These are phyloP conservation scores for Rhynchopsitta pachyrhyncha DNA, from an alignment of 2,113 vertebrate species.

Conservation along the genomic window DNA sequence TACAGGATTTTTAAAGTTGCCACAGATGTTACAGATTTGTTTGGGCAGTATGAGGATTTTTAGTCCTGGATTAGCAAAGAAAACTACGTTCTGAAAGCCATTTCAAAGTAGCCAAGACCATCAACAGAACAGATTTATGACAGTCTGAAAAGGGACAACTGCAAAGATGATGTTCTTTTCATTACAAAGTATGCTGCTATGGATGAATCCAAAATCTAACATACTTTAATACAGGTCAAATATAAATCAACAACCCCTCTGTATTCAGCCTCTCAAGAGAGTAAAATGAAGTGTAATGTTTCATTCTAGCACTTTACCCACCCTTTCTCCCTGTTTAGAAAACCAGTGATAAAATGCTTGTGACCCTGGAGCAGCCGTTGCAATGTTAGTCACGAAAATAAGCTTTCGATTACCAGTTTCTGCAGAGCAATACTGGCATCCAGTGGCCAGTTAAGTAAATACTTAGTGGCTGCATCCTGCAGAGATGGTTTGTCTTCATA, in stretches of 20 bases:
- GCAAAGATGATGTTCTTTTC: background rate
- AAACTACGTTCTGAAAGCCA: background rate
- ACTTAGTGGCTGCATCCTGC: background rate
- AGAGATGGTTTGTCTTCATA: background rate
- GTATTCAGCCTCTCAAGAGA: background rate
- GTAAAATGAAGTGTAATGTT: background rate
- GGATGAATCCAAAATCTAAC: background rate
- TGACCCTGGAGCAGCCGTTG: background rate
- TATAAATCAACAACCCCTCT: background rate
- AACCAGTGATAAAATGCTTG: background rate
- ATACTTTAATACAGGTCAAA: background rate
- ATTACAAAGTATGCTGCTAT: background rate
- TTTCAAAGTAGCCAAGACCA: background rate
- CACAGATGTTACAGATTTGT: background rate
- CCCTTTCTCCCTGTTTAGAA: background rate
- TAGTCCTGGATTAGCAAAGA: background rate
- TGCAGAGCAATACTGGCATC: conserved; percentile 37
- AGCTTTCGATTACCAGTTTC: background rate
- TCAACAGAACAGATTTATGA: background rate
- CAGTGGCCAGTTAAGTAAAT: background rate
- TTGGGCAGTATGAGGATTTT: background rate
- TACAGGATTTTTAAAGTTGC: background rate
- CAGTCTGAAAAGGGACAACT: background rate
- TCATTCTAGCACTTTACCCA: background rate
- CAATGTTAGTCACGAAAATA: background rate